These are phyloP conservation scores for Eupithecia insigniata DNA, from an alignment of 2,888 invertebrate species.

Conservation along the genomic window DNA sequence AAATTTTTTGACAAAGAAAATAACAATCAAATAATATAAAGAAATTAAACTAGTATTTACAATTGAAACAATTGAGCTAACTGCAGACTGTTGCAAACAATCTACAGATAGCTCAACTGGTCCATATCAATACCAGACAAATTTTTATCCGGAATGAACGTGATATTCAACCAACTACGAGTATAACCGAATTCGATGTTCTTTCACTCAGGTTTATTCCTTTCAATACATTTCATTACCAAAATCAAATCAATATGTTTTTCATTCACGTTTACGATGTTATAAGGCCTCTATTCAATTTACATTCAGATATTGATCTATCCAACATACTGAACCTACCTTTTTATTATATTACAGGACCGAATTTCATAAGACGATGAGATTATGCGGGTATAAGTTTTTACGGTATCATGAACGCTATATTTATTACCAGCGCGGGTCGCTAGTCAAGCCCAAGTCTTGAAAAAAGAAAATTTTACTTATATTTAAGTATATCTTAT, in stretches of 20 bases:
- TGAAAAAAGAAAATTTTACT: too few species aligned
- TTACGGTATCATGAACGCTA: not conserved
- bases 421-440: too few species aligned
- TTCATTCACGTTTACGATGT: conserved; percentile 6
- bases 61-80: too few species aligned
- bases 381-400: conserved; percentile 9
- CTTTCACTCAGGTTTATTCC: not conserved
- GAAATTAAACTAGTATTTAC: too few species aligned
- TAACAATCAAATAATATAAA: too few species aligned
- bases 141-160: too few species aligned
- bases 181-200: not conserved
- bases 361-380: not conserved
- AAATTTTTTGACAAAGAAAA: too few species aligned
- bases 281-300: conserved; percentile 5
- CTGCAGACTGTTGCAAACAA: too few species aligned
- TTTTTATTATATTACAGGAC: not conserved
- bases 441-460: too few species aligned
- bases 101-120: too few species aligned
- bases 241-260: conserved; percentile 8
- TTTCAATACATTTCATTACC: not conserved
- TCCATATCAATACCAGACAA: too few species aligned
- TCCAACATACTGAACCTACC: not conserved
- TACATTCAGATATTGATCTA: conserved; percentile 6
- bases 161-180: not conserved
- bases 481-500: not conserved